Evolutionary conservation across 2,888 invertebrate species (phyloP), one percentile per base, ranked within the genome.

Genomic region (Parelbella ahira): DNA sequence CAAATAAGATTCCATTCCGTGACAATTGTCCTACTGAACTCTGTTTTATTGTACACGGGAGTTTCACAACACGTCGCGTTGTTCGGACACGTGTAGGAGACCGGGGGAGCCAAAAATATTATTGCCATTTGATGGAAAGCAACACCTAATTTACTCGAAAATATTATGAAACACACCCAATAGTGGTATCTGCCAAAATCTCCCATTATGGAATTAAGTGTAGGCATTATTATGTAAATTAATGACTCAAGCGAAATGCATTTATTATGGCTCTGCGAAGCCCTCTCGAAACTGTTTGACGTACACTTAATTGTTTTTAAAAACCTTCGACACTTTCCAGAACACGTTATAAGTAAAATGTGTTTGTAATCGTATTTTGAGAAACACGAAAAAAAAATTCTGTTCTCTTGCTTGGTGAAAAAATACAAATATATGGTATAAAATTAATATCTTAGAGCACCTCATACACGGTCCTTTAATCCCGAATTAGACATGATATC

Each of bases 1-100:
- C 94, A 94, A 9, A 93, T 91, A 45, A 95, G 78, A 64, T 92
- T 87, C 92, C 93, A 95, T 88, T 94, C 91, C 1, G 90, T 91
- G 18, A 91, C 83, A 27, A 94, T 92, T 0, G 93, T 94, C 54
- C 90, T 90, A 2, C 84, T 73, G 62, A 93, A 94, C 28, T 90
- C 59, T 19, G 84, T 87, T 53, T 74, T 90, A 60, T 93, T 89
- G 60, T 89, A 93, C 3, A 87, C 70, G 38, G 90, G 87, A 45
- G 79, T 63, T 0, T 84, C 71, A 56, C 93, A 93, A 28, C 87
- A 80, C 8, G 62, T 60, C 1, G 28, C 38, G 18, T 69, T 71
- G 4, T 43, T 45, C 21, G 71, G 67, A 50, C 88, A 83, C 53
- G 54, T 47, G 44, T 67, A 81, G 0, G 56, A 53, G 3, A 65